Evolutionary conservation across 2,888 invertebrate species (phyloP), one percentile per base, ranked within the genome.

Genomic region (Acheta domesticus): DNA sequence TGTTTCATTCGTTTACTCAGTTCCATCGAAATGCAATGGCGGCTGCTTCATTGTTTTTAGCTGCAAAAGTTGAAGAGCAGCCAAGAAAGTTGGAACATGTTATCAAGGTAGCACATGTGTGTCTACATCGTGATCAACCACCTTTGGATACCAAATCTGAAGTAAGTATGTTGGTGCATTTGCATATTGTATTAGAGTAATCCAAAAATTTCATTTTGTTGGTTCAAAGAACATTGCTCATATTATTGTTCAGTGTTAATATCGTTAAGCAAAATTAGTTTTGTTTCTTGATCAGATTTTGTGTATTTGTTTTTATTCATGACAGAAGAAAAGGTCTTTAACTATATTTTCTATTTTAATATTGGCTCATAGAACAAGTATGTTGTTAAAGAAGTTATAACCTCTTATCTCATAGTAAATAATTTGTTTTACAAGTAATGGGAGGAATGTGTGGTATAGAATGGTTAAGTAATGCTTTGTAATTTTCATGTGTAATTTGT

Each of bases 51-150:
- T 89, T 99, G 78, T 99, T 99, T 88, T 90, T 99, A 83, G 98
- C 99, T 81, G 98, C 98, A 82, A 99, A 99, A 90, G 96, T 98
- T 78, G 99, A 99, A 88, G 99, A 99, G 86, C 98, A 98, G 87
- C 99, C 99, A 0, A 89, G 98, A 77, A 99, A 99, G 89, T 88
- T 99, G 87, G 98, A 99, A 88, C 96, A 98, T 89, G 96, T 99
- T 77, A 97, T 99, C 86, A 94, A 94, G 88, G 94, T 96, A 80
- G 94, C 96, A 82, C 94, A 97, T 86, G 91, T 94, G 84, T 96
- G 96, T 88, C 92, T 96, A 84, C 93, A 95, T 88, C 89, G 83
- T 89, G 89, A 75, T 87, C 85, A 85, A 48, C 84, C 85, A 36
- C 83, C 85, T 23, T 90, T 94, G 83, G 94, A 94, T 84, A 87